Percentiles rank a stretch among this genome's conserved stretches.
phyloP scores from a whole-genome alignment of 1,140 invertebrate species.

The Drosophila rhopaloa region DNA sequence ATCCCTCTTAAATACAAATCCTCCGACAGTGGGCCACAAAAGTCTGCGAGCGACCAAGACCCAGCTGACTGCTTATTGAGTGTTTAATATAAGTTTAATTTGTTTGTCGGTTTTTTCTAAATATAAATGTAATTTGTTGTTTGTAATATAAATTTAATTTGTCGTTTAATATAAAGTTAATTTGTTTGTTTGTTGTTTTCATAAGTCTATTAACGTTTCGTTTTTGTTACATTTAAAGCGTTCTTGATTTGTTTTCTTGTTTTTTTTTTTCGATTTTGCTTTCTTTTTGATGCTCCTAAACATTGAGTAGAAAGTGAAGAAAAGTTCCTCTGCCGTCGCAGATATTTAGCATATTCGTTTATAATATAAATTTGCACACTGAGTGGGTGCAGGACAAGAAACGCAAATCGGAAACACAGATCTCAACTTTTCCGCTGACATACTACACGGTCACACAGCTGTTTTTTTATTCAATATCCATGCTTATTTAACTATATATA shows the following conservation, averaged over 20 bases:
- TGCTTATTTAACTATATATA: constrained; percentile 55
- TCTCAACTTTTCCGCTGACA: constrained; percentile 20
- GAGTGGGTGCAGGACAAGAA: constrained; percentile 14
- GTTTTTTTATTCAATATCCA: constrained; percentile 33
- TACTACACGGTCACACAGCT: constrained; percentile 19
- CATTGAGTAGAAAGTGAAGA: constrained; percentile 74
- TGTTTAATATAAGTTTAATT: constrained; percentile 44
- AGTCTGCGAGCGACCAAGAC: constrained; percentile 1
- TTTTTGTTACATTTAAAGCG: constrained; percentile 84
- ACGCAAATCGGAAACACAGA: constrained; percentile 41
- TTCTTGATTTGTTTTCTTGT: constrained; percentile 67
- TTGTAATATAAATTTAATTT: constrained; percentile 31
- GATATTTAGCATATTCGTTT: constrained; percentile 20
- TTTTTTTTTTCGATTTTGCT: constrained; percentile 28
- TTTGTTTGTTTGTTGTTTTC: constrained; percentile 51
- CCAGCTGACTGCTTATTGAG: constrained; percentile 21
- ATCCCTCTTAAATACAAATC: constrained; percentile 24
- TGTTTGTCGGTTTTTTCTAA: constrained; percentile 25
- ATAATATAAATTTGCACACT: constrained; percentile 9
- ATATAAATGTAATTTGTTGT: constrained; percentile 48
- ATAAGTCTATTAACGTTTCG: constrained; percentile 82
- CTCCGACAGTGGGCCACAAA: constrained; percentile 19
- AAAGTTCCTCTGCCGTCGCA: constrained; percentile 19
- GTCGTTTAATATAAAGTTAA: constrained; percentile 39
- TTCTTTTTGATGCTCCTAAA: constrained; percentile 63